phyloP scores from a whole-genome alignment of 2,797 vertebrate genomes.

The Cyclopterus lumpus region DNA sequence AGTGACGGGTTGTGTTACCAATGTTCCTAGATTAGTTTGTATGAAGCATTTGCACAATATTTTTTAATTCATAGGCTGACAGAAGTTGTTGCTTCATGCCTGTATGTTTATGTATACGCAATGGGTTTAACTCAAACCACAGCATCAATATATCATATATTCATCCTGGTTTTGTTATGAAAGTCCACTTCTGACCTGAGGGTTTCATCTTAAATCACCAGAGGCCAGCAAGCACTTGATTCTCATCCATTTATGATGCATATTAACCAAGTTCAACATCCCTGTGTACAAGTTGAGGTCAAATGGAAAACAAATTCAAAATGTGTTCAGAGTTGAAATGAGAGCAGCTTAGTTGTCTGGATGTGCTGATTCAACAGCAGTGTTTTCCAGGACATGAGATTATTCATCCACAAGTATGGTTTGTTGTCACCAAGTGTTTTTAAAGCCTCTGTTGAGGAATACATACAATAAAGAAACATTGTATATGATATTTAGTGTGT shows the following conservation, averaged over 20 bases:
- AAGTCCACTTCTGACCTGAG: conserved; percentile 16
- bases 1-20: conserved; percentile 20
- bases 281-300: conserved; percentile 5
- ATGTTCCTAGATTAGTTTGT: conserved; percentile 33
- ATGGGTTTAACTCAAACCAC: conserved; percentile 20
- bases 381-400: conserved; percentile 36
- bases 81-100: conserved; percentile 23
- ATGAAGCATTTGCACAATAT: conserved; percentile 66
- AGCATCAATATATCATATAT: conserved; percentile 15
- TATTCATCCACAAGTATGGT: conserved; percentile 54
- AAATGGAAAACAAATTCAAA: conserved; percentile 4
- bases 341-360: conserved; percentile 18
- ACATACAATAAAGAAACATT: conserved; percentile 72
- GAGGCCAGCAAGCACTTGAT: conserved; percentile 10
- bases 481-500: conserved; percentile 54
- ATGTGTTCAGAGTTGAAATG: conserved; percentile 19
- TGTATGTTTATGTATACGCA: conserved; percentile 31
- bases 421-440: conserved; percentile 68
- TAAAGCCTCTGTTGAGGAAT: conserved; percentile 63
- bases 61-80: conserved; percentile 38
- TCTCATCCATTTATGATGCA: background rate
- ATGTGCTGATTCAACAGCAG: conserved; percentile 27
- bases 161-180: conserved; percentile 36
- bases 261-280: background rate
- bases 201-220: conserved; percentile 14